Evolutionary conservation across 2,113 vertebrate species (phyloP).

Genomic region (Rhabdornis inornatus): DNA sequence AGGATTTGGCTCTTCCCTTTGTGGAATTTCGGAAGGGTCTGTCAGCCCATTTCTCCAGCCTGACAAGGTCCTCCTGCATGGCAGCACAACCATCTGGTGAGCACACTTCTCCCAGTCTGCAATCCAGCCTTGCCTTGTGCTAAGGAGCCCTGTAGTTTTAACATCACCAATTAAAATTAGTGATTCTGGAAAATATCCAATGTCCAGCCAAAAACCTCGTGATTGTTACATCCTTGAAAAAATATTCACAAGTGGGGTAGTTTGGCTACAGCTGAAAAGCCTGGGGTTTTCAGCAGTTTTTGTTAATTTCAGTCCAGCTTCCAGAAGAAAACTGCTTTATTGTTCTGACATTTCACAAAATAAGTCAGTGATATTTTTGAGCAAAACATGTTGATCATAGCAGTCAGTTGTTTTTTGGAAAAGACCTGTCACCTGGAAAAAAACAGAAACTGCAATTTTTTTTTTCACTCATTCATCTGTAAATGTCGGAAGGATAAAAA

Average conservation of each 20-base stretch:
- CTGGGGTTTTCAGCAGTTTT: not conserved
- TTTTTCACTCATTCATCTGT: not conserved
- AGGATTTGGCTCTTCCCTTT: not conserved
- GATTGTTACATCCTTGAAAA: not conserved
- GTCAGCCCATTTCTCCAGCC: not conserved
- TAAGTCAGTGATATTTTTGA: constrained; percentile 15
- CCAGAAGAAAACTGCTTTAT: not conserved
- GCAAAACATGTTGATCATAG: constrained; percentile 9
- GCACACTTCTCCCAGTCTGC: not conserved
- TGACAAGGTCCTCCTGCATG: not conserved
- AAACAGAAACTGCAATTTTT: not conserved
- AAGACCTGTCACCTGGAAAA: not conserved
- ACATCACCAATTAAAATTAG: not conserved
- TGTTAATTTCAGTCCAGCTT: not conserved
- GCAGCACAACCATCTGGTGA: not conserved
- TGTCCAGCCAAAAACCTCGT: not conserved
- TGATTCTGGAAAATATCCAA: not conserved
- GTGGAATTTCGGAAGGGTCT: not conserved
- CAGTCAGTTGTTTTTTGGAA: not conserved
- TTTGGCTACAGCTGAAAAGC: not conserved
- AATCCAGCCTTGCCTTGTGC: not conserved
- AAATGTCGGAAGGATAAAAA: constrained; percentile 1
- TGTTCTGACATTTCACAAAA: constrained; percentile 31
- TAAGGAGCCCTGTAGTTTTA: not conserved
- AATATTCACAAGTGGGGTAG: not conserved